Conservation (phyloP, 2,888 invertebrate species). For the Caenorhabditis panamensis region DNA sequence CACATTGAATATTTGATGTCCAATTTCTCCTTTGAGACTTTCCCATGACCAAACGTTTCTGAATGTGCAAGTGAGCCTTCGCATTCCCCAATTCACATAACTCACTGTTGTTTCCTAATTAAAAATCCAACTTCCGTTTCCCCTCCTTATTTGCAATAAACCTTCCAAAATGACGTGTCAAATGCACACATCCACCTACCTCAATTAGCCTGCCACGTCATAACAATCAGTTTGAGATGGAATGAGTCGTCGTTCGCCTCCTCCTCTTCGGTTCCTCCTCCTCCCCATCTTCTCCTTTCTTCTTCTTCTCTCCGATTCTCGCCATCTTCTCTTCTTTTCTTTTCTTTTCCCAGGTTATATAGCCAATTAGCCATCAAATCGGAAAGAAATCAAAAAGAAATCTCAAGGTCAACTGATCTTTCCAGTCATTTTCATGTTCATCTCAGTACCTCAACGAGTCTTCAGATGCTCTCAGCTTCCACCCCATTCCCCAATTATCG, state of each 20-base stretch:
- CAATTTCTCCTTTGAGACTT: no score
- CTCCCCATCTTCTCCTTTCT: not conserved
- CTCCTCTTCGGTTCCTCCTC: slow-evolving; percentile 5
- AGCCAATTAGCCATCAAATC: slow-evolving; percentile 45
- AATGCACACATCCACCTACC: not conserved
- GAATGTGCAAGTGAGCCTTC: no score
- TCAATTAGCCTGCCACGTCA: slow-evolving; percentile 46
- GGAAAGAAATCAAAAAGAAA: not conserved
- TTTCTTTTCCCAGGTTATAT: slow-evolving; percentile 20
- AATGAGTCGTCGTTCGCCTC: slow-evolving; percentile 29
- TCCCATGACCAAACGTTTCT: no score
- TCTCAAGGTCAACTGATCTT: slow-evolving; percentile 17
- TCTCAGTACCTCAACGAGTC: not conserved
- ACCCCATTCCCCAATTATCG: not conserved
- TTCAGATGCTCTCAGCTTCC: no score
- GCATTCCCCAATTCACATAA: no score
- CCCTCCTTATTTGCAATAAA: not conserved
- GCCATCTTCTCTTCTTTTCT: slow-evolving; percentile 11
- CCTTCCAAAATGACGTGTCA: slow-evolving; percentile 3
- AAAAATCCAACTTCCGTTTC: no score
- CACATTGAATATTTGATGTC: no score
- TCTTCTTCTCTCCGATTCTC: slow-evolving; percentile 5
- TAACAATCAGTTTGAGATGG: slow-evolving; percentile 48
- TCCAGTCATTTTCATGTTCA: not conserved
- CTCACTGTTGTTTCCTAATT: no score